Conservation (phyloP, 2,888 invertebrate genomes). For the Tenodera sinensis region DNA sequence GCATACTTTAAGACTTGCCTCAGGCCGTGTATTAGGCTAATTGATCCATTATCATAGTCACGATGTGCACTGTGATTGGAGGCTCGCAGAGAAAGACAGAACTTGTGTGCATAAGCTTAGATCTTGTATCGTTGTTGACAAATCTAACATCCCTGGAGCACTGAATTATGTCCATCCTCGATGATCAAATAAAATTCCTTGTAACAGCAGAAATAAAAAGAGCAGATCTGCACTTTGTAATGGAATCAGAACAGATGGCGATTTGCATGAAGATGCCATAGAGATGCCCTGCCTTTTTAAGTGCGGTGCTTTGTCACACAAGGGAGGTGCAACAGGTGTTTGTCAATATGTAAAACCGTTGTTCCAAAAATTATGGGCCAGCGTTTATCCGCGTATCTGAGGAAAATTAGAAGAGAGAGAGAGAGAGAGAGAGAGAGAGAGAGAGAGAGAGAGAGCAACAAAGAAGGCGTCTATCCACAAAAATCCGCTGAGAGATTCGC, state of each 20-base stretch:
- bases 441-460: no score
- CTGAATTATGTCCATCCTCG: not conserved
- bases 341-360: not conserved
- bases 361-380: not conserved
- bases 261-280: slow-evolving; percentile 1
- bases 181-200: not conserved
- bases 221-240: not conserved
- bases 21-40: slow-evolving; percentile 22
- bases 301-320: not conserved
- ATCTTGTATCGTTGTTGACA: not conserved
- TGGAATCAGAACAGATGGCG: slow-evolving; percentile 1
- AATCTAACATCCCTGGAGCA: not conserved
- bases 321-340: not conserved
- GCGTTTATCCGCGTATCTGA: not conserved
- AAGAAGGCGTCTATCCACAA: no score
- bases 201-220: not conserved
- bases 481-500: no score
- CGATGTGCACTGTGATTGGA: not conserved
- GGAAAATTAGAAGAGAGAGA: not conserved
- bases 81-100: not conserved
- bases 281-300: not conserved
- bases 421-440: no score
- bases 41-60: slow-evolving; percentile 27
- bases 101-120: not conserved
- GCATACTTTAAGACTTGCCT: slow-evolving; percentile 21